A percentile compares a stretch with the other conserved stretches of the same genome.
Evolutionary conservation across 2,113 vertebrate genomes (phyloP).

Genomic region (Diphyllodes magnificus): DNA sequence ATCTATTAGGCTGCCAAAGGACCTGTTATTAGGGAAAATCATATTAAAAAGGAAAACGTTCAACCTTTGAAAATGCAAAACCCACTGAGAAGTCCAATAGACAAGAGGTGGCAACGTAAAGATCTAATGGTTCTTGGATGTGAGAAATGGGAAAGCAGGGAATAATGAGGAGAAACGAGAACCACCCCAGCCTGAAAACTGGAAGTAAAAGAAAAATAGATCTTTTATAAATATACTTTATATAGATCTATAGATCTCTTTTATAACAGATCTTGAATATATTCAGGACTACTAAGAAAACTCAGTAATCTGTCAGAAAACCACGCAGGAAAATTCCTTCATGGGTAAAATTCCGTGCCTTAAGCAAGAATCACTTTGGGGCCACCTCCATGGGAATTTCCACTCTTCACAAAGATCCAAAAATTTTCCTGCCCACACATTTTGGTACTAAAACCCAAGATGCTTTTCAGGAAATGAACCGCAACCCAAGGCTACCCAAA

Average conservation of each 20-base stretch:
- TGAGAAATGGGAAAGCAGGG: not conserved
- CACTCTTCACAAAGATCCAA: not conserved
- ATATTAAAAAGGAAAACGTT: not conserved
- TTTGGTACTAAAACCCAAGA: not conserved
- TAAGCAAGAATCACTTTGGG: not conserved
- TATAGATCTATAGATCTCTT: not conserved
- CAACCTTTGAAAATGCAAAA: not conserved
- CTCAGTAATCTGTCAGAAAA: not conserved
- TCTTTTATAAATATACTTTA: not conserved
- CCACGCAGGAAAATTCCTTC: not conserved
- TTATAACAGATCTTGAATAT: not conserved
- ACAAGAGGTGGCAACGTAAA: not conserved
- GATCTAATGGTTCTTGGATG: not conserved
- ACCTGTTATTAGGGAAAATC: not conserved
- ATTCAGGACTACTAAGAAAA: not conserved
- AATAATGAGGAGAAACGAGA: not conserved
- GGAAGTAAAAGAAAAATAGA: not conserved
- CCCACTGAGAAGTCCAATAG: rapidly evolving
- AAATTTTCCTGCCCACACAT: not conserved
- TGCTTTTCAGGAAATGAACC: not conserved
- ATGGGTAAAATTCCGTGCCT: not conserved
- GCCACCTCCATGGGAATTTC: not conserved
- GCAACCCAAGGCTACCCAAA: not conserved
- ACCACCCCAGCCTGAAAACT: not conserved
- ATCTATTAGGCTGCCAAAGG: not conserved